Evolutionary conservation across 2,797 vertebrate genomes (phyloP), one percentile per base, ranked within the genome.

Genomic region (Channallabes apus): DNA sequence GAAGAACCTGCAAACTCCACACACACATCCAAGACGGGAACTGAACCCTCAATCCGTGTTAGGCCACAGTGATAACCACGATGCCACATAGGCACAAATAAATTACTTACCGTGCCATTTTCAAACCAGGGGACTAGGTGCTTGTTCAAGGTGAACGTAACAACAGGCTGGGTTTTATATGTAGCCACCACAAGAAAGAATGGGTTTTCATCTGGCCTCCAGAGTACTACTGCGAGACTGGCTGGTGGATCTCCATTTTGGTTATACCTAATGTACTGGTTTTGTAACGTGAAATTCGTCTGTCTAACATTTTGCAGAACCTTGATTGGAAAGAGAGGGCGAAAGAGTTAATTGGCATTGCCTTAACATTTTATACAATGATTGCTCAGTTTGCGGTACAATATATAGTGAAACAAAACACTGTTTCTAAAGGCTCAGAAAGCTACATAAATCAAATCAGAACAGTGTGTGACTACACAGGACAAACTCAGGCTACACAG

Each of bases 261-360:
- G 41, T 97, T 89, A 54, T 97, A 97, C 3, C 87, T 86, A 86
- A 98, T 88, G 3, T 0, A 88, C 17, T 90, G 90, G 6, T 94
- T 85, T 1, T 94, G 89, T n/a, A 97, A 91, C 3, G 89, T 94
- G 83, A 98, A 97, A 83, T 96, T 95, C 3, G 94, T 95, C 82
- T 92, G 93, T 89, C 79, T 94, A 68, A 97, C 87, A 89, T 96
- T 90, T 80, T 93, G 87, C 17, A 97, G 91, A 89, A 98, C 93
- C 96, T 98, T 88, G 17, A 82, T 78, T 67, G 35, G 54, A 78
- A 59, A 80, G 18, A 72, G 6, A 58, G 17, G 72, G 18, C 17
- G 29, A 17, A 27, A 73, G 7, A 15, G 5, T 51, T 29, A 2
- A 51, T 51, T n/a, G 3, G 6, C 24, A 51, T 71, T 46, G 68